These are phyloP conservation scores for Syngnathus acus DNA, from an alignment of 2,797 vertebrate genomes.

Conservation along the genomic window DNA sequence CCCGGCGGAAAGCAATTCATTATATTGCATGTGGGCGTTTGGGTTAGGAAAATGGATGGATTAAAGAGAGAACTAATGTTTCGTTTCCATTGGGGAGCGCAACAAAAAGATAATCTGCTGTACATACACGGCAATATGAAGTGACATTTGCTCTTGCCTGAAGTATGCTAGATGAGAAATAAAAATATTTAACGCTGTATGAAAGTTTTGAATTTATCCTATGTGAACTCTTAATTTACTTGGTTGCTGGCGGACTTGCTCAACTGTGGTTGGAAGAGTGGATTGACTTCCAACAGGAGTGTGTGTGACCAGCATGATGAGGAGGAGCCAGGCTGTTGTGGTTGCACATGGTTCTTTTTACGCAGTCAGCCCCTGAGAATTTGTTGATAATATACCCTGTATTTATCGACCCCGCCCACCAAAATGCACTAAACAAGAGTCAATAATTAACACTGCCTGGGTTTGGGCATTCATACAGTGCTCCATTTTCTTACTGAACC, in stretches of 20 bases:
- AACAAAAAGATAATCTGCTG: too few species aligned
- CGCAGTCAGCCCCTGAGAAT: neutral
- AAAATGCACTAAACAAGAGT: too few species aligned
- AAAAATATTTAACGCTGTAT: too few species aligned
- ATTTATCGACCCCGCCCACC: too few species aligned
- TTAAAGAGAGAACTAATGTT: too few species aligned
- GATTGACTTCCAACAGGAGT: neutral
- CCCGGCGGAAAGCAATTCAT: slow-evolving; percentile 32
- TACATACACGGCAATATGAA: too few species aligned
- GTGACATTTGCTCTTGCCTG: too few species aligned
- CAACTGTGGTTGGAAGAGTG: neutral
- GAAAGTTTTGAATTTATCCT: too few species aligned
- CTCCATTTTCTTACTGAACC: neutral
- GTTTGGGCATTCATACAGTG: neutral
- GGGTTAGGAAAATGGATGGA: neutral
- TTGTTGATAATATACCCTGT: neutral
- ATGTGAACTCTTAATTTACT: neutral
- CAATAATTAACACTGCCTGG: neutral
- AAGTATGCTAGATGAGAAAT: too few species aligned
- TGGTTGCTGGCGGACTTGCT: neutral
- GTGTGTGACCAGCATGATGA: neutral
- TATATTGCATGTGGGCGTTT: slow-evolving; percentile 16
- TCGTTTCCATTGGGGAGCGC: too few species aligned
- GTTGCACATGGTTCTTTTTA: neutral
- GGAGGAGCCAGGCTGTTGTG: too few species aligned